Base-by-base conservation (phyloP, 2,888 invertebrate genomes). In the Acronicta aceris region DNA sequence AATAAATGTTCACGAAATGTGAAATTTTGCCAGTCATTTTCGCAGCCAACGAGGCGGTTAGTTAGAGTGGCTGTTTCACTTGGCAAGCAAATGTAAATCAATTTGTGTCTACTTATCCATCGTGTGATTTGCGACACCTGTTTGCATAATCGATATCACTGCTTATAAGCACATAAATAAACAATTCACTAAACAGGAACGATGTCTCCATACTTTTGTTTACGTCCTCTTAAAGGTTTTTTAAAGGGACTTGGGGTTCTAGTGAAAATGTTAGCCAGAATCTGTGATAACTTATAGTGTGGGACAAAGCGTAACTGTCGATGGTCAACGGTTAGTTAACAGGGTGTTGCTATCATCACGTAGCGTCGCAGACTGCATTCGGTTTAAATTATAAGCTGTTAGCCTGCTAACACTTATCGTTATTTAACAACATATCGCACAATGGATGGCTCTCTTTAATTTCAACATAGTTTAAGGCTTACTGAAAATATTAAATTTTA, bases 271-370 rank as follows among this genome's bases (percentile, higher is more conserved):
- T 70, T 61, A 59, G 55, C 33, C 59, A 57, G 57, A 63, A 62
- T 72, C 59, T 61, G 72, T 21, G 2, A 21, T 21, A 21, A 21
- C 21, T 74, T 69, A 67, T 69, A 73, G 71, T 59, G 64, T 25
- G 66, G 76, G 68, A 66, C 69, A 71, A 63, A 74, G 79, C 81
- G 80, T 82, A 76, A 82, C 82, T 79, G 77, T 75, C 79, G 70
- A 63, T 79, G 81, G 82, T 83, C 78, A 70, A 79, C 84, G 83
- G 85, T 81, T 84, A 85, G 83, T 85, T 84, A 82, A 81, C 81
- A 75, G 79, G 73, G 76, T 74, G 76, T 78, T 76, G 73, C 79
- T 81, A 83, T 82, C 79, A 75, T 74, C 71, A 70, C 54, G 67
- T 67, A 74, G 74, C 78, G 77, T 79, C 73, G 74, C 76, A 74